Evolutionary conservation across 2,113 vertebrate species (phyloP), one percentile per base, ranked within the genome.

Genomic region (Microcebus murinus): DNA sequence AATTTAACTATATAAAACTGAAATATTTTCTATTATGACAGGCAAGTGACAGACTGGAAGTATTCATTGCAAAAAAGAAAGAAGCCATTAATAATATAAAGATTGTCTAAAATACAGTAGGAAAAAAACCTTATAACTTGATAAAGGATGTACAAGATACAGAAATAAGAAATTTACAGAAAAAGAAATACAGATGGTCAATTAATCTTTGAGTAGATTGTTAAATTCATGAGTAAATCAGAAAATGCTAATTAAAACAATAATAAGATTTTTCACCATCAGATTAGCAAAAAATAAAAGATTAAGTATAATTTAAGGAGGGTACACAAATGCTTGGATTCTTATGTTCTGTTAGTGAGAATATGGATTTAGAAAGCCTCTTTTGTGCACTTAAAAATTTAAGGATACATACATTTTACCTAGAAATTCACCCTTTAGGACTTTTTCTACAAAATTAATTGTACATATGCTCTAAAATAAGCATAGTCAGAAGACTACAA

Each of bases 191-290:
- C 2, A 77, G 45, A 57, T 59, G 67, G 17, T 39, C 80, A 81
- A 90, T 55, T 91, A 50, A 79, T 74, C 8, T 90, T 70, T 83
- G 14, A 67, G 29, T 57, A 63, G 14, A 65, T 52, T 42, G 89
- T 45, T 27, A 85, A 85, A 36, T n/a, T 45, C 21, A 87, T 73
- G 13, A 25, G 18, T 91, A 73, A 87, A 61, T 92, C 57, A 93
- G 34, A 83, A 87, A 90, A 65, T 70, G 65, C 27, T 31, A 87
- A 63, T 91, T 93, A 48, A 90, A 92, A 86, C 18, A 90, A 73
- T 13, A 90, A 31, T 55, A 3, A n/a, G 17, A n/a, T 55, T 34
- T 63, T 65, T 52, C 18, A 57, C 11, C 3, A 63, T 82, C n/a
- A 23, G 9, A 79, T 29, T 68, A 71, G 6, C 5, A 81, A 86